Conservation (phyloP, 1,140 invertebrate species). For the Caenorhabditis briggsae region DNA sequence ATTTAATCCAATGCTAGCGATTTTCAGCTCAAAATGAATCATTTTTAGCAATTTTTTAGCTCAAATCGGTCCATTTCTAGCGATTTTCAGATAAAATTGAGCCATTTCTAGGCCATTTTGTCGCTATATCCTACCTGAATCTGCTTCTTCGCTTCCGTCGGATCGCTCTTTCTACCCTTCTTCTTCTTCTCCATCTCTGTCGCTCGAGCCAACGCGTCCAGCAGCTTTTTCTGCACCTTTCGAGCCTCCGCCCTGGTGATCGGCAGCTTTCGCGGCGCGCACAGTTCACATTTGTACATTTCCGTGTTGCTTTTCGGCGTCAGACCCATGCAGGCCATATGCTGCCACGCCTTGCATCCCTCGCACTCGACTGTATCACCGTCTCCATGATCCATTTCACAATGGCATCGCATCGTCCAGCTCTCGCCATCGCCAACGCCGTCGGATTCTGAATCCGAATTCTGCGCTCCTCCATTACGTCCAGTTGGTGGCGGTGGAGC, state of each 20-base stretch:
- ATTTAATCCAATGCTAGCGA: too few species aligned
- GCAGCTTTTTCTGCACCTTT: neutral
- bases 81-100: too few species aligned
- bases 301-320: neutral
- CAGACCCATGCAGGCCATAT: slow-evolving; percentile 31
- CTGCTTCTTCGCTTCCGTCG: neutral
- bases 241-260: neutral
- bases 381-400: slow-evolving; percentile 36
- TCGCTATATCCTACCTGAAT: neutral
- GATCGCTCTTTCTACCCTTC: neutral
- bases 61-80: too few species aligned
- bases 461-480: neutral
- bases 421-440: slow-evolving; percentile 5
- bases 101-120: too few species aligned
- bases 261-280: neutral
- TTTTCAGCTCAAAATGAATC: too few species aligned
- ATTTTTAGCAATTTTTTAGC: too few species aligned
- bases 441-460: slow-evolving; percentile 35
- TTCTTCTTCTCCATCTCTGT: neutral
- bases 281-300: neutral
- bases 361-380: slow-evolving; percentile 7
- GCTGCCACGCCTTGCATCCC: slow-evolving; percentile 23
- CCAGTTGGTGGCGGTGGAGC: neutral
- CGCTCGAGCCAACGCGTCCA: neutral
- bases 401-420: slow-evolving; percentile 27